Percentiles rank a stretch among this genome's conserved stretches.
Conservation (phyloP, 2,888 invertebrate species). For the Megaustenia siamemsis region DNA sequence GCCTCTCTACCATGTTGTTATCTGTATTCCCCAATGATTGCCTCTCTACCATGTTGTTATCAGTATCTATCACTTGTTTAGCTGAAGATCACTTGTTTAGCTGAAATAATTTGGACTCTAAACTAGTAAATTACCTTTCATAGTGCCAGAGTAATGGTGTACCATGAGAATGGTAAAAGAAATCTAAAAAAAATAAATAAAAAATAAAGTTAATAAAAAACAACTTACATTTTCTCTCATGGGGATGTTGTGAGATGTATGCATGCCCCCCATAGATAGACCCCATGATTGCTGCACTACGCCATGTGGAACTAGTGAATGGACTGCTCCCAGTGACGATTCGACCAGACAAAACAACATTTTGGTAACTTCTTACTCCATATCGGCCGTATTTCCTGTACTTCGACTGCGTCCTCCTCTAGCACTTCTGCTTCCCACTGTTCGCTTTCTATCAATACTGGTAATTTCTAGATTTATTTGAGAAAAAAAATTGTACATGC, state of each 20-base stretch:
- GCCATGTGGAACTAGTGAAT: conserved; percentile 32
- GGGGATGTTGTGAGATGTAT: conserved; percentile 36
- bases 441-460: background rate
- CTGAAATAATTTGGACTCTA: background rate
- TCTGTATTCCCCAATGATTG: too few species aligned
- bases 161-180: too few species aligned
- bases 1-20: too few species aligned
- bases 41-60: too few species aligned
- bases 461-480: background rate
- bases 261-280: conserved; percentile 43
- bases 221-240: conserved; percentile 27
- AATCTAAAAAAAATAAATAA: too few species aligned
- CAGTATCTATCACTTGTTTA: too few species aligned
- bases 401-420: background rate
- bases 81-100: too few species aligned
- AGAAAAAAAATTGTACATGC: background rate
- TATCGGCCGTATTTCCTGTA: background rate
- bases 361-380: background rate
- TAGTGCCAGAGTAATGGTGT: too few species aligned
- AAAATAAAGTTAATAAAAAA: background rate
- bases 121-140: too few species aligned
- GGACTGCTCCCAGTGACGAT: conserved; percentile 41
- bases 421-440: background rate
- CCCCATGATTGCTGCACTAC: conserved; percentile 19
- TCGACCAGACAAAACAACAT: conserved; percentile 41